Base-by-base conservation (phyloP, 2,888 invertebrate species). In the Xestia c-nigrum region DNA sequence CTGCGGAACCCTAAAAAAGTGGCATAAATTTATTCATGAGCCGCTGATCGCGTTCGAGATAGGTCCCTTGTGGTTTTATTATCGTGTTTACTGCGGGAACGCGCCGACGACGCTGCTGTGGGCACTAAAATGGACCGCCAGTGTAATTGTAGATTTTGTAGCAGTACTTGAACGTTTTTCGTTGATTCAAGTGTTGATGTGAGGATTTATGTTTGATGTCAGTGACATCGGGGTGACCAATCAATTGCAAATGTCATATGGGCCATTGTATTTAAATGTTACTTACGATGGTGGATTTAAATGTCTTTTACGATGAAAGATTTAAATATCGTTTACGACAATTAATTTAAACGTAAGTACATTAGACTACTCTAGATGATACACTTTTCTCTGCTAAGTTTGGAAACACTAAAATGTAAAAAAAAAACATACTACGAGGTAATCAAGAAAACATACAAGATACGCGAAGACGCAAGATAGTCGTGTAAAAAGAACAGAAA, bases 1-100 rank as follows among this genome's bases (percentile, higher is more conserved):
- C 59, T 10, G 10, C 19, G 10, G 64, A 43, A 64, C 64, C 64
- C 64, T 61, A 64, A 43, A 79, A 84, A 85, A 82, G 59, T 83
- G 72, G 67, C 85, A 89, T 89, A 92, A 92, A 92, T 91, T 91
- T 92, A 92, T 92, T 91, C 92, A 92, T 92, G 92, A 91, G 88
- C 76, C 89, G 86, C 89, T 90, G 92, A 92, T 92, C 92, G 90
- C 82, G 84, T 87, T 87, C 65, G 81, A 87, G 91, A 89, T 90
- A 90, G 87, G 88, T 85, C 87, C 89, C 87, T 86, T 84, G 87
- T 72, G 88, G 89, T 91, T 91, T 92, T 92, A 92, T 91, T 89
- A 88, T 87, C 82, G 84, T 92, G 92, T 91, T 88, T 89, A 88
- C 87, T 76, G 80, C 80, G 76, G 81, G 43, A 57, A 74, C 79